These are phyloP conservation scores for Drosophila lutescens DNA, from an alignment of 2,888 invertebrate genomes.

Conservation along the genomic window DNA sequence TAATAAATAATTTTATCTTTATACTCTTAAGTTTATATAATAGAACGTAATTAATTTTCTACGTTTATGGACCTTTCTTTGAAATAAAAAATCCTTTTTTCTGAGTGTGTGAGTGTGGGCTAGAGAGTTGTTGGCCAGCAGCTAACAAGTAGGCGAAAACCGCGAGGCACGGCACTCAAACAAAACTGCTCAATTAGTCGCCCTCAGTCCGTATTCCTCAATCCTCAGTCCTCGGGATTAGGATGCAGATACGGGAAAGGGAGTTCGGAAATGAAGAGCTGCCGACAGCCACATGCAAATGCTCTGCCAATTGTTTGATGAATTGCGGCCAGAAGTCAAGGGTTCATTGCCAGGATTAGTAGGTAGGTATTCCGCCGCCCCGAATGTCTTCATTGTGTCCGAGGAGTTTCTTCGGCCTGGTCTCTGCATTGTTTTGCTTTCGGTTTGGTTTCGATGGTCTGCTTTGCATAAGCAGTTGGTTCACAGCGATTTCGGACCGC, in stretches of 20 bases:
- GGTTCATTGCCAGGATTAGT: slow-evolving; percentile 70
- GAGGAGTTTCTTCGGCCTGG: slow-evolving; percentile 1
- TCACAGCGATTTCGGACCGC: slow-evolving; percentile 48
- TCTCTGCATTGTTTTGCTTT: slow-evolving; percentile 42
- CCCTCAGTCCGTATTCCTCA: slow-evolving; percentile 26
- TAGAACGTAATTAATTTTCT: too few species aligned
- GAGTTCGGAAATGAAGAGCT: slow-evolving; percentile 26
- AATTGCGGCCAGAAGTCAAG: slow-evolving; percentile 72
- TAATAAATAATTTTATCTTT: too few species aligned
- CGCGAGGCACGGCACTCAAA: slow-evolving; percentile 59
- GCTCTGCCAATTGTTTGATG: slow-evolving; percentile 77
- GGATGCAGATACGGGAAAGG: slow-evolving; percentile 29
- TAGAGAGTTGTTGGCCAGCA: slow-evolving; percentile 26
- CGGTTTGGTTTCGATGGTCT: slow-evolving; percentile 26
- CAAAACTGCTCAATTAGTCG: slow-evolving; percentile 76
- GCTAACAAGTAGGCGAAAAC: slow-evolving; percentile 67
- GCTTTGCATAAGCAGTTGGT: slow-evolving; percentile 68
- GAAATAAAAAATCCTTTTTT: not conserved
- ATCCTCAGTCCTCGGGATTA: slow-evolving; percentile 47
- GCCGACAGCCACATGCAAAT: slow-evolving; percentile 59
- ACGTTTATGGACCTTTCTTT: not conserved
- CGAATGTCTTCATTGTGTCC: slow-evolving; percentile 71
- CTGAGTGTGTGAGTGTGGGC: slow-evolving; percentile 15
- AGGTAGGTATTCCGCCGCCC: slow-evolving; percentile 47
- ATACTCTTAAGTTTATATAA: too few species aligned